These are phyloP conservation scores for Pherbina coryleti DNA, from an alignment of 2,888 invertebrate genomes.

Conservation along the genomic window DNA sequence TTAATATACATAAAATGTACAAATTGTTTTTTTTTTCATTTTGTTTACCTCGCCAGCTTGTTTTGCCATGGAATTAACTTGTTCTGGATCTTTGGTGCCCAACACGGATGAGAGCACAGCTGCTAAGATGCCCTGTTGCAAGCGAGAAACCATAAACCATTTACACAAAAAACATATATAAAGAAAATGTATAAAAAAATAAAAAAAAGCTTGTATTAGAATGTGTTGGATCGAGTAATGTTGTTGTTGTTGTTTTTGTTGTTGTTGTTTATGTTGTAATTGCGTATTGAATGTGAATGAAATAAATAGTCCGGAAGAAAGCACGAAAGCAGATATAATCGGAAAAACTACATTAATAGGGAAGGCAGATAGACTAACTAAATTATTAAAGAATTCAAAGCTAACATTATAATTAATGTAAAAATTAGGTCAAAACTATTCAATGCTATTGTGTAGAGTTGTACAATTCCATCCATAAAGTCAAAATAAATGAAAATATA, in stretches of 20 bases:
- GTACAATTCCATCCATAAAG: no score
- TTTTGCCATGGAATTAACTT: conserved; percentile 93
- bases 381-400: no score
- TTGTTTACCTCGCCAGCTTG: conserved; percentile 92
- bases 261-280: conserved; percentile 8
- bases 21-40: conserved; percentile 33
- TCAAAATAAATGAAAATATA: no score
- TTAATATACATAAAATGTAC: conserved; percentile 2
- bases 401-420: no score
- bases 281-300: neutral
- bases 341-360: neutral
- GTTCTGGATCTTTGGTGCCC: conserved; percentile 91
- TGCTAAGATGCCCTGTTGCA: conserved; percentile 90
- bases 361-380: no score
- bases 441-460: no score
- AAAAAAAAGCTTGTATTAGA: conserved; percentile 26
- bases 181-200: conserved; percentile 32
- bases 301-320: neutral
- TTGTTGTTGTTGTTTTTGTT: conserved; percentile 4
- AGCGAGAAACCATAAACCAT: conserved; percentile 61
- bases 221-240: conserved; percentile 18
- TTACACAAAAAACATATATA: conserved; percentile 28
- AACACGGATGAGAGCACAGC: conserved; percentile 91
- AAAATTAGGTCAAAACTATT: neutral
- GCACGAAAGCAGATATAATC: neutral